Percentiles rank a stretch among this genome's conserved stretches.
These are phyloP conservation scores for Machaerirhynchus nigripectus DNA, from an alignment of 2,113 vertebrate genomes.

Conservation along the genomic window DNA sequence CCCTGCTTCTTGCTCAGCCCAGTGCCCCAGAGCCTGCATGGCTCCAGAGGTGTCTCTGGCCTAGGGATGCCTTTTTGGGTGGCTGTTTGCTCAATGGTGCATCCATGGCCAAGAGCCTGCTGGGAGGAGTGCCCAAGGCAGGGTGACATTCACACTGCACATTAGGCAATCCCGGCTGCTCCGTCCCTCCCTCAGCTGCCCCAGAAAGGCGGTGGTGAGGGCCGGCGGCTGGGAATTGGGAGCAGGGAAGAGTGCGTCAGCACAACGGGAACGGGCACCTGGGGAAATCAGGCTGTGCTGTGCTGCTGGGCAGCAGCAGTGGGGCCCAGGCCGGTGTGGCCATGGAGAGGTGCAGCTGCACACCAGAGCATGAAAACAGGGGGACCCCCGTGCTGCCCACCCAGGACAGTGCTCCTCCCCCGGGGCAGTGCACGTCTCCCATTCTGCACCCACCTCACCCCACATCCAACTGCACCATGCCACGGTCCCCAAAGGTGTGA, in stretches of 20 bases:
- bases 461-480: fast-evolving
- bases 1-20: fast-evolving
- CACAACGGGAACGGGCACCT: constrained; percentile 3
- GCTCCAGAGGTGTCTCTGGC: background rate
- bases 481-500: fast-evolving
- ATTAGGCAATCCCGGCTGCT: background rate
- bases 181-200: background rate
- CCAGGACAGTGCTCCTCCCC: background rate
- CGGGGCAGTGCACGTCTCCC: fast-evolving
- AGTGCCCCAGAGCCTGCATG: fast-evolving
- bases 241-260: background rate
- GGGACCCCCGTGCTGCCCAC: background rate
- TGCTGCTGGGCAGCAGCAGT: background rate
- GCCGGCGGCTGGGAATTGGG: background rate
- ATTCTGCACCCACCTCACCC: background rate
- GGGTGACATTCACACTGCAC: background rate
- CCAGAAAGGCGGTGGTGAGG: constrained; percentile 4
- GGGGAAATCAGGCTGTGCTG: constrained; percentile 8
- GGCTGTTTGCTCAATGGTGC: background rate
- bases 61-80: background rate
- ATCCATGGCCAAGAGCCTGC: background rate
- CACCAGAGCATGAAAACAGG: fast-evolving
- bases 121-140: background rate
- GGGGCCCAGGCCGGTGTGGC: fast-evolving
- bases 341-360: background rate